A percentile compares a stretch with the other conserved stretches of the same genome.
phyloP scores from a whole-genome alignment of 1,140 invertebrate species.

The Heterodera carotae region DNA sequence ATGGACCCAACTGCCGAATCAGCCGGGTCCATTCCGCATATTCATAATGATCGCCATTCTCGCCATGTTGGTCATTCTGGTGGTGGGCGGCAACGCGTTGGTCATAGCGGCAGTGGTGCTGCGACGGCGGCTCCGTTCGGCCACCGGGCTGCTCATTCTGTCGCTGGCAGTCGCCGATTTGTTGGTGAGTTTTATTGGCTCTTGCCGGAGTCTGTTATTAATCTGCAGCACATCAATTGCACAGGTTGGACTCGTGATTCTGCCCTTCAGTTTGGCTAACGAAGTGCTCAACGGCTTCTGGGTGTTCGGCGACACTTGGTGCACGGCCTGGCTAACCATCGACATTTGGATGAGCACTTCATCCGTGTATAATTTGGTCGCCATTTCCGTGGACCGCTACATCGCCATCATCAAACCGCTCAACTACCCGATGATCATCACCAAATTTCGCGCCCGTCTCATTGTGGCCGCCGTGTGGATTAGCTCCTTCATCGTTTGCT shows the following conservation, averaged over 20 bases:
- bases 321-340: constrained; percentile 83
- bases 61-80: constrained; percentile 62
- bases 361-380: constrained; percentile 85
- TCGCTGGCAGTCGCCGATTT: constrained; percentile 83
- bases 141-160: constrained; percentile 82
- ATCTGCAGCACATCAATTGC: constrained; percentile 17
- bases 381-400: constrained; percentile 77
- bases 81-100: constrained; percentile 80
- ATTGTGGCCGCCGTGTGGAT: constrained; percentile 91
- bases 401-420: constrained; percentile 94
- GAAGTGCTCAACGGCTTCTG: constrained; percentile 62
- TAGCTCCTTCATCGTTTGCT: constrained; percentile 87
- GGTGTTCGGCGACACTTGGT: constrained; percentile 65
- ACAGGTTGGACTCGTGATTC: constrained; percentile 62
- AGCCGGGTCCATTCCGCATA: constrained; percentile 63
- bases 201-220: background rate
- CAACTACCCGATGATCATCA: constrained; percentile 92
- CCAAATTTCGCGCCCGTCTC: constrained; percentile 81
- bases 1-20: constrained; percentile 58
- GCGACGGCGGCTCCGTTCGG: constrained; percentile 81
- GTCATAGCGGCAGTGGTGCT: constrained; percentile 88
- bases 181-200: constrained; percentile 70
- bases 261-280: constrained; percentile 65
- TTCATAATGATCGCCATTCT: constrained; percentile 65
- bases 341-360: constrained; percentile 95